Conservation (phyloP, 2,888 invertebrate genomes). For the Calameuta idolon region DNA sequence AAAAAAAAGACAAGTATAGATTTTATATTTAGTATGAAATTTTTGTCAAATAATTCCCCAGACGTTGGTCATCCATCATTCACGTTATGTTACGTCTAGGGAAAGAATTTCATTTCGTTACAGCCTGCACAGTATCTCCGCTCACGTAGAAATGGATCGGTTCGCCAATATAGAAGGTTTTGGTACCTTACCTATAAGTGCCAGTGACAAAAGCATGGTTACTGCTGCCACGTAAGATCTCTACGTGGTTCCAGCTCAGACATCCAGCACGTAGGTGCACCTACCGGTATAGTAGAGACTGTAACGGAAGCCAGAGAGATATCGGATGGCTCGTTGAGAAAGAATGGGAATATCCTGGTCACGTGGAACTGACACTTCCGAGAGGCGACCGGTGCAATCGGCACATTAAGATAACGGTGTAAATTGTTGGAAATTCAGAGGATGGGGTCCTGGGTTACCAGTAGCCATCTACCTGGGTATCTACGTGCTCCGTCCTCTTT, state of each 20-base stretch:
- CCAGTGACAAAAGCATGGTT: background rate
- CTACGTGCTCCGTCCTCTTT: background rate
- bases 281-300: background rate
- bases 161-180: background rate
- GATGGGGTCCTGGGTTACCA: background rate
- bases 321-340: background rate
- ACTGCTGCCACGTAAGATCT: background rate
- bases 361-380: background rate
- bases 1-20: background rate
- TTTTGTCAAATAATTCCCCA: background rate
- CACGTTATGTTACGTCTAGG: background rate
- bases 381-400: background rate
- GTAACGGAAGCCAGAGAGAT: background rate
- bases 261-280: background rate
- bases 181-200: background rate
- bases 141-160: background rate
- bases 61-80: background rate
- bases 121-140: background rate
- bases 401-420: background rate
- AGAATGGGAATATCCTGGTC: background rate
- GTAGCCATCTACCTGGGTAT: background rate
- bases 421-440: background rate
- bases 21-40: background rate
- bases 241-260: background rate
- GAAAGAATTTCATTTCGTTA: background rate